Percentiles rank a stretch among this genome's conserved stretches.
Conservation (phyloP, 2,113 vertebrate genomes). For the Isichthys henryi region DNA sequence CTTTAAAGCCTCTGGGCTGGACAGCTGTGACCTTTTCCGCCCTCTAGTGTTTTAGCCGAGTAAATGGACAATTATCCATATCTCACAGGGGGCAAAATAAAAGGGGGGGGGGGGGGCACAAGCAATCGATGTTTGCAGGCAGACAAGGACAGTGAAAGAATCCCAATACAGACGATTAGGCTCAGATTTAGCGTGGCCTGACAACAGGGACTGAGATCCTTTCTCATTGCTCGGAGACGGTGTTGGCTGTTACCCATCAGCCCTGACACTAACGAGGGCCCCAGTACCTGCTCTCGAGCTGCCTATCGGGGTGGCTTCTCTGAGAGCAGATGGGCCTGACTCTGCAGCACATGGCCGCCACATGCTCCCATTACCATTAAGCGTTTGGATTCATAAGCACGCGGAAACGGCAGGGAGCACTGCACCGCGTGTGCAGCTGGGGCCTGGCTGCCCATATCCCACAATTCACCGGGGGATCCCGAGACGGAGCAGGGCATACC, state of each 20-base stretch:
- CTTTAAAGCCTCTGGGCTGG: background rate
- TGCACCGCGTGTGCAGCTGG: background rate
- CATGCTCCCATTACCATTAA: background rate
- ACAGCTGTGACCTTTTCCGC: background rate
- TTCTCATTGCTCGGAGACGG: background rate
- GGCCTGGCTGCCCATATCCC: background rate
- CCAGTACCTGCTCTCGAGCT: background rate
- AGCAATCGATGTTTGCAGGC: background rate
- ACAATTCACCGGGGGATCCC: background rate
- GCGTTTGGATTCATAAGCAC: background rate
- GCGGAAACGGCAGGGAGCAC: background rate
- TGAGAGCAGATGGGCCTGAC: background rate
- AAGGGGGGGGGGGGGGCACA: too few relatives aligned
- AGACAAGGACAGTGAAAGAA: background rate
- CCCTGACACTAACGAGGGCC: background rate
- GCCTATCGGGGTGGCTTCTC: background rate
- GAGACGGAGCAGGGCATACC: constrained; percentile 56
- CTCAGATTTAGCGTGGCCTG: background rate
- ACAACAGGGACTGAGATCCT: background rate
- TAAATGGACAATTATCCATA: constrained; percentile 18
- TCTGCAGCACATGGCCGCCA: background rate
- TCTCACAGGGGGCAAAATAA: background rate
- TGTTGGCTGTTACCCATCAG: background rate
- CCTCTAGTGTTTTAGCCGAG: background rate
- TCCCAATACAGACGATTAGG: background rate